These are phyloP conservation scores for Coregonus ussuriensis DNA, from an alignment of 2,797 vertebrate species.

Conservation along the genomic window DNA sequence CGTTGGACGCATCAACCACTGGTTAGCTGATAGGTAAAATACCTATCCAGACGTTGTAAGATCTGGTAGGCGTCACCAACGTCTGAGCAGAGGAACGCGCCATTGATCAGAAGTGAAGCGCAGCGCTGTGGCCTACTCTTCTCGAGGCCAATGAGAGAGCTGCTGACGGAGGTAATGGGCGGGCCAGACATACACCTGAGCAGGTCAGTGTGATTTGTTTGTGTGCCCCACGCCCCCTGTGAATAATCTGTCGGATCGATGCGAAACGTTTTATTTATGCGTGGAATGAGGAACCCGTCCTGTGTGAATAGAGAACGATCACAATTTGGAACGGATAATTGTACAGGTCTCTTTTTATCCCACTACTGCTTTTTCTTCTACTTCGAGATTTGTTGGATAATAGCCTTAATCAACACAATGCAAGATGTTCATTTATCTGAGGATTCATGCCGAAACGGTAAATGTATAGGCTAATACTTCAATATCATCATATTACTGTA, in stretches of 20 bases:
- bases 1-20: too few species aligned
- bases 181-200: neutral
- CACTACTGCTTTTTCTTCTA: neutral
- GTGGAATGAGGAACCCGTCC: neutral
- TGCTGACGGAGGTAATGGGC: neutral
- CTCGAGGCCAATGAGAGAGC: neutral
- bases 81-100: too few species aligned
- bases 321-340: too few species aligned
- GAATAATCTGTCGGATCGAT: neutral
- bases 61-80: too few species aligned
- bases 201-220: neutral
- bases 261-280: neutral
- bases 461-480: constrained; percentile 19
- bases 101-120: too few species aligned
- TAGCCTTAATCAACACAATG: constrained; percentile 49
- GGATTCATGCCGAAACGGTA: constrained; percentile 67
- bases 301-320: neutral
- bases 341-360: neutral
- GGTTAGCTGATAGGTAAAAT: too few species aligned
- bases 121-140: too few species aligned
- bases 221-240: neutral
- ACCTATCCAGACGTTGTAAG: too few species aligned
- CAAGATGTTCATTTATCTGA: constrained; percentile 51
- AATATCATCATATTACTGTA: neutral
- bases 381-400: neutral